These are phyloP conservation scores for Gnathonemus longibarbis DNA, from an alignment of 2,113 vertebrate species.

Conservation along the genomic window DNA sequence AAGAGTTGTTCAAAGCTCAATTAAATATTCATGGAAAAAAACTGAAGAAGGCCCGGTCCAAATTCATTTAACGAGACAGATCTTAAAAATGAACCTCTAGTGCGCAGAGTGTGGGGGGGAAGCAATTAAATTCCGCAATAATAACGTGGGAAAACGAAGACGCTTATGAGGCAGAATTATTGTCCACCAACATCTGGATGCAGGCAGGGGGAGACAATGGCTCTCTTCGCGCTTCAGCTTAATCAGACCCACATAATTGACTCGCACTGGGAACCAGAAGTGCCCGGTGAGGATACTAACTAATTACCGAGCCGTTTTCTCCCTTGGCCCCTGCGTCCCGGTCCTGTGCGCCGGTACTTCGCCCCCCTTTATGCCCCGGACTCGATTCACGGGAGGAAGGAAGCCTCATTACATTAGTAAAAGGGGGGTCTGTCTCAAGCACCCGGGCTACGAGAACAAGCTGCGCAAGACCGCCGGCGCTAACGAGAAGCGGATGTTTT, in stretches of 20 bases:
- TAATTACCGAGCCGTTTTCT: conserved; percentile 74
- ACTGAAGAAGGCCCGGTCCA: not conserved
- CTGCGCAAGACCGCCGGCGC: not conserved
- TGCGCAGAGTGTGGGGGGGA: not conserved
- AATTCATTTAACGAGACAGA: conserved; percentile 4
- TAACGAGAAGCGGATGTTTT: conserved; percentile 9
- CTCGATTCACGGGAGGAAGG: conserved; percentile 64
- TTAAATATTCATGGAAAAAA: conserved; percentile 15
- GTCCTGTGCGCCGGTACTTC: conserved; percentile 62
- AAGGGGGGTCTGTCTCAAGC: conserved; percentile 55
- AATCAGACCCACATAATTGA: conserved; percentile 70
- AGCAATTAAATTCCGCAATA: conserved; percentile 35
- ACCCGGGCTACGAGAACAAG: not conserved
- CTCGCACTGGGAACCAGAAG: conserved; percentile 54
- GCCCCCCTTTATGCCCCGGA: conserved; percentile 70
- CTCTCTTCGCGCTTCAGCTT: conserved; percentile 58
- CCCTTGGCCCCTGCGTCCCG: conserved; percentile 62
- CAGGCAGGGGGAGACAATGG: conserved; percentile 57
- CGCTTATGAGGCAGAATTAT: conserved; percentile 31
- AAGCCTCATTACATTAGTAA: conserved; percentile 72
- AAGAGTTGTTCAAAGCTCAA: not conserved
- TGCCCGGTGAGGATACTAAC: conserved; percentile 66
- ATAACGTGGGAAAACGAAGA: conserved; percentile 23
- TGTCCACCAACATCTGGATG: conserved; percentile 47
- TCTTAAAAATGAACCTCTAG: not conserved